Percentiles rank a stretch among this genome's conserved stretches.
phyloP scores from a whole-genome alignment of 2,113 vertebrate genomes.

The Menura novaehollandiae region DNA sequence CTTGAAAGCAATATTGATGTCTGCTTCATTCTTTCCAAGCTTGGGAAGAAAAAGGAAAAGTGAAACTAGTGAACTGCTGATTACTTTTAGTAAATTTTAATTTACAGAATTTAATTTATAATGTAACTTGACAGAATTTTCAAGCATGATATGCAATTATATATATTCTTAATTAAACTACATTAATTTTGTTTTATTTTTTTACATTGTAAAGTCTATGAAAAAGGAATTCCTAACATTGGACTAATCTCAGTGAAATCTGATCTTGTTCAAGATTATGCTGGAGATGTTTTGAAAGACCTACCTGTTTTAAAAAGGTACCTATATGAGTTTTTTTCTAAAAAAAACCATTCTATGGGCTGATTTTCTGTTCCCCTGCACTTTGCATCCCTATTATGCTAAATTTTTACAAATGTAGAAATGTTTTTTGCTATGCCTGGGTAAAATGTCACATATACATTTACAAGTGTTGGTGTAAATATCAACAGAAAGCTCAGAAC shows the following conservation, averaged over 20 bases:
- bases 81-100: not conserved
- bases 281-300: conserved; percentile 41
- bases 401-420: not conserved
- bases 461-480: not conserved
- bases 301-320: conserved; percentile 53
- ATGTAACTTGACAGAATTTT: not conserved
- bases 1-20: not conserved
- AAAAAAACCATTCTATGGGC: not conserved
- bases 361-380: not conserved
- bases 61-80: not conserved
- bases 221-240: not conserved
- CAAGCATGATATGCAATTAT: not conserved
- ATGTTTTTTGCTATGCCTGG: not conserved
- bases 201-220: not conserved
- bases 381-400: not conserved
- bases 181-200: not conserved
- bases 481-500: not conserved
- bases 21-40: not conserved
- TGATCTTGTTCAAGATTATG: conserved; percentile 32
- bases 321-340: not conserved
- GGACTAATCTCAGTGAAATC: conserved; percentile 49
- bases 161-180: not conserved
- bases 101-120: not conserved
- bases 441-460: not conserved
- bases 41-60: not conserved